Base-by-base conservation (phyloP, 2,797 vertebrate species). In the Arvicola amphibius region DNA sequence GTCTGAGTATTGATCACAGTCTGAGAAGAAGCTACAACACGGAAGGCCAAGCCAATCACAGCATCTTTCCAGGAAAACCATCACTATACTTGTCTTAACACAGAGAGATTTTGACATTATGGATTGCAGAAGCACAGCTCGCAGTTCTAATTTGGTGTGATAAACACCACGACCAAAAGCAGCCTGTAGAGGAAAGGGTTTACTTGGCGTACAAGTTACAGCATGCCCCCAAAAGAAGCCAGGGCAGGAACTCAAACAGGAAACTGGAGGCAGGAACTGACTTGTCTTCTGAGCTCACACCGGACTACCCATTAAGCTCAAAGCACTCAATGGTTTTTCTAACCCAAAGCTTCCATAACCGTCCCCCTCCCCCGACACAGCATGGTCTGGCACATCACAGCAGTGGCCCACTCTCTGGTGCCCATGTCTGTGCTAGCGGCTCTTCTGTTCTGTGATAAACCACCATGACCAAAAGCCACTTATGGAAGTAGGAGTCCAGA, bases 151-250 rank as follows among this genome's bases (percentile, higher is more conserved):
- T 12, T n/a, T 48, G 29, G 19, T 67, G 40, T 65, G 83, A 85
- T 85, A n/a, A 48, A 51, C 19, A 48, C 19, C 29, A 27, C 2
- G 11, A 67, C 61, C 43, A n/a, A 48, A 67, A 48, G 43, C 63
- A 67, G 25, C 17, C 81, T 34, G 17, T 0, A 2, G 21, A 59
- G 21, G 56, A 59, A 23, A 16, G 19, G 32, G 19, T 48, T 48
- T 85, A 23, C 67, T 67, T n/a, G 43, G 6, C 16, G 21, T 65
- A 65, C 29, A 65, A 61, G 14, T 19, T 11, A 29, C 53, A 40
- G 56, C 16, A 9, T 6, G 8, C 23, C 4, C 6, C 34, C 1
- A 4, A 25, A 32, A 6, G 2, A 4, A 27, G 32, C n/a, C 65
- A 69, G 63, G 83, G 21, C 63, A 8, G 43, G 32, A 48, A 34